A percentile compares a stretch with the other conserved stretches of the same genome.
Evolutionary conservation across 2,888 invertebrate genomes (phyloP).

Genomic region (Amblyjoppa fuscipennis): DNA sequence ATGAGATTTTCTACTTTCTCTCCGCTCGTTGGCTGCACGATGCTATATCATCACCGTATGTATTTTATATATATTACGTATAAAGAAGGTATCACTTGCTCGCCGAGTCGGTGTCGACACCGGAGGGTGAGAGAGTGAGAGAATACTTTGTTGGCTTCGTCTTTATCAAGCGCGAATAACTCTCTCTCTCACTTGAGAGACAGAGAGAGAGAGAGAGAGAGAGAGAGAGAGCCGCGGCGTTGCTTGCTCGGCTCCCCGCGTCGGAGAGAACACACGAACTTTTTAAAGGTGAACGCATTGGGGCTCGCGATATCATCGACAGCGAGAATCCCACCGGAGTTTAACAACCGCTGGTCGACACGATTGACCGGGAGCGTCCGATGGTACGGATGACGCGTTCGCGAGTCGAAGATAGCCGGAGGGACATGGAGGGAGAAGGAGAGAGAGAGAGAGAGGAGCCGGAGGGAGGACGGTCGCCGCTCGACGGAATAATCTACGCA

Average conservation of each 20-base stretch:
- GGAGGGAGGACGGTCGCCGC: background rate
- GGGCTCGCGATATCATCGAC: conserved; percentile 4
- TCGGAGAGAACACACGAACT: background rate
- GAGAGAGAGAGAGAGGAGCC: background rate
- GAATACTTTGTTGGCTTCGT: conserved; percentile 37
- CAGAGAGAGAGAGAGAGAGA: too few species aligned
- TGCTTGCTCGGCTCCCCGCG: background rate
- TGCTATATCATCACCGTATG: conserved; percentile 45
- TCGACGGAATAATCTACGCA: conserved; percentile 3
- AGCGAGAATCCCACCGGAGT: background rate
- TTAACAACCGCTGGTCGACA: conserved; percentile 7
- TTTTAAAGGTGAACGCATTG: conserved; percentile 47
- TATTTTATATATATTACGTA: conserved; percentile 26
- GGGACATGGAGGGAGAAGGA: background rate
- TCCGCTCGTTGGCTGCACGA: conserved; percentile 6
- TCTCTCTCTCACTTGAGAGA: background rate
- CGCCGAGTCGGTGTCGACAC: background rate
- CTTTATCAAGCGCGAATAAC: conserved; percentile 13
- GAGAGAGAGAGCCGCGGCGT: background rate
- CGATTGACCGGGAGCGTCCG: background rate
- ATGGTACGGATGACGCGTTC: background rate
- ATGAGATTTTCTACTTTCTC: conserved; percentile 33
- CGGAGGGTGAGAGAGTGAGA: conserved; percentile 3
- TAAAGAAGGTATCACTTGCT: conserved; percentile 21
- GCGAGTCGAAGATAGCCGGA: background rate